Evolutionary conservation across 2,888 invertebrate genomes (phyloP), one percentile per base, ranked within the genome.

Genomic region (Atherix ibis): DNA sequence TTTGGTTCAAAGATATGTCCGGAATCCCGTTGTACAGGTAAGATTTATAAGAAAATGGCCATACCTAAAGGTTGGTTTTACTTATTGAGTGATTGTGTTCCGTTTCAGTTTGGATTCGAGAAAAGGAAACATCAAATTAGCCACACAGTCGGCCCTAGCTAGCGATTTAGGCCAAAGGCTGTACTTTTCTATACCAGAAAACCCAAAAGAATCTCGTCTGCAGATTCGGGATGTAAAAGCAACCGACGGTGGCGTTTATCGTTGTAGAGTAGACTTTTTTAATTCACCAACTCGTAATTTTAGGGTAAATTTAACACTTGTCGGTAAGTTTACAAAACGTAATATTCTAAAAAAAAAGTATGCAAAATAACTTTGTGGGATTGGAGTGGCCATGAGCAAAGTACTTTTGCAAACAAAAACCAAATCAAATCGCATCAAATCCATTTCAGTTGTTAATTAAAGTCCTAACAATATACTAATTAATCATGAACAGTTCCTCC

Each of bases 21-120:
- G 75, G 82, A 38, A 83, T 87, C 67, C 87, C 88, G 9, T 69
- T 88, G 36, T 88, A 87, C 63, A 87, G 83, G 87, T 85, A 58
- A 68, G 65, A 60, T n/a, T n/a, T n/a, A n/a, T n/a, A n/a, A n/a
- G n/a, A n/a, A n/a, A 31, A 9, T 29, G 16, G 18, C 33, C 4
- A 31, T 12, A 6, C 10, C 9, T 22, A 22, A 22, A 22, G 8
- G 10, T 22, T 22, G 8, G 22, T 22, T 22, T 9, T 22, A n/a
- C n/a, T n/a, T n/a, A n/a, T n/a, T n/a, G n/a, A n/a, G 5, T 6
- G 19, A 19, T 19, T 19, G 19, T 9, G 19, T 29, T 17, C 13
- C 18, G 28, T 28, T 3, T 28, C 64, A 84, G 84, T 48, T 67
- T 84, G 61, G 84, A 84, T 61, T 82, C 82, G 47, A 66, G 84